Conservation (phyloP, 2,888 invertebrate genomes). For the Onthophagus sagittarius region DNA sequence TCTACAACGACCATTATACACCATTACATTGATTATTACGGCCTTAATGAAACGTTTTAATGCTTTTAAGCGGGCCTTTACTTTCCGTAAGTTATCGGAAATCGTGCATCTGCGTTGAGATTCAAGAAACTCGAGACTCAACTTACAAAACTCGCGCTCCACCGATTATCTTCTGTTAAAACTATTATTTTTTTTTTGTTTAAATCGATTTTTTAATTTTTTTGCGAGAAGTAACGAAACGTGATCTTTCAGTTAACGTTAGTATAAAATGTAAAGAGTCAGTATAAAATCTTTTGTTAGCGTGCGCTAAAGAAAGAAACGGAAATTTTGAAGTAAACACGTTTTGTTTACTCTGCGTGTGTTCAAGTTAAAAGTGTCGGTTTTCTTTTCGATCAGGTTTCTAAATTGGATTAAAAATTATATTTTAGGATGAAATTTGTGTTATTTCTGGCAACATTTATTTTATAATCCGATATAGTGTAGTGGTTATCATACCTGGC, state of each 20-base stretch:
- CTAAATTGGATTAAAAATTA: not conserved
- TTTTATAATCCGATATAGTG: constrained; percentile 55
- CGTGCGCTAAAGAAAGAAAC: not conserved
- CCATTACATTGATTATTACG: not conserved
- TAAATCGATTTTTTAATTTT: not conserved
- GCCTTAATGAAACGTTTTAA: not conserved
- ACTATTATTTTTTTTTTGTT: not conserved
- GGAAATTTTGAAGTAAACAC: not conserved
- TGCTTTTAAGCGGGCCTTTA: not conserved
- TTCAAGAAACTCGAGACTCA: not conserved
- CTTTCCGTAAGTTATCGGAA: not conserved
- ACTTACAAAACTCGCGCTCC: not conserved
- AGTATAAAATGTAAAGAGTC: not conserved
- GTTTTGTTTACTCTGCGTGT: not conserved
- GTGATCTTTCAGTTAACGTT: not conserved
- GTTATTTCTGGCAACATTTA: not conserved
- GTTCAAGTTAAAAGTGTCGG: not conserved
- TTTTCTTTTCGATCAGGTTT: not conserved
- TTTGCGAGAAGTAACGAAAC: not conserved
- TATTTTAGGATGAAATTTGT: not conserved
- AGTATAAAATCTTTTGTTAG: not conserved
- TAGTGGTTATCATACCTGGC: constrained; percentile 71
- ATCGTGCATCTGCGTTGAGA: not conserved
- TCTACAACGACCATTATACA: not conserved
- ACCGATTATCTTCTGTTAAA: too few species aligned